Base-by-base conservation (phyloP, 2,888 invertebrate species). In the Balanococcus diminutus region DNA sequence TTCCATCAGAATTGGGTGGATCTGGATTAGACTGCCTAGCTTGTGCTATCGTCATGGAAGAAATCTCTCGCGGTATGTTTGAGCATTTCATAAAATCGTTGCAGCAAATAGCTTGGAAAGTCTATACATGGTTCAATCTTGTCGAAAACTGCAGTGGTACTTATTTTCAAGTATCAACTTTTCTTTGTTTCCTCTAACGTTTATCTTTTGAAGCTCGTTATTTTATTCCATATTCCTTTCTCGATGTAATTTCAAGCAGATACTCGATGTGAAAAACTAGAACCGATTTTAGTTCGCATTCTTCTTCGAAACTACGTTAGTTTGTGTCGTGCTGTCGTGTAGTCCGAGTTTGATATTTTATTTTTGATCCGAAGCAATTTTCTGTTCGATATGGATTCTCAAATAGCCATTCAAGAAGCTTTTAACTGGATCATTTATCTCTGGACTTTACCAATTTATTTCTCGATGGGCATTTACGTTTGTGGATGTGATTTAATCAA, bases 11-110 rank as follows among this genome's bases (percentile, higher is more conserved):
- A 82, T 91, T 93, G 42, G 96, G 98, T 9, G 98, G 98, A 0
- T 93, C 96, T 4, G 98, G 97, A 0, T 90, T 98, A 42, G 98
- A 98, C 90, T 96, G 96, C 89, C 90, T 98, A 86, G 97, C 98
- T 0, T 98, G 98, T 91, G 94, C 96, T 0, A 96, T 98, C 88
- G 97, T 96, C 0, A 93, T 97, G 92, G 98, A 98, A 90, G 98
- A 98, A 91, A 95, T 98, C 88, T 96, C n/a, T n/a, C n/a, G n/a
- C n/a, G n/a, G n/a, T n/a, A n/a, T n/a, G n/a, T n/a, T n/a, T n/a
- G n/a, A n/a, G n/a, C n/a, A 81, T 81, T 85, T 83, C 19, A 56
- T 67, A 36, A 22, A 81, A 81, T 36, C 22, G 6, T 36, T 39
- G 81, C 16, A 39, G n/a, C n/a, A n/a, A n/a, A n/a, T 22, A 11